Evolutionary conservation across 2,113 vertebrate species (phyloP), one percentile per base, ranked within the genome.

Genomic region (Paramormyrops kingsleyae): DNA sequence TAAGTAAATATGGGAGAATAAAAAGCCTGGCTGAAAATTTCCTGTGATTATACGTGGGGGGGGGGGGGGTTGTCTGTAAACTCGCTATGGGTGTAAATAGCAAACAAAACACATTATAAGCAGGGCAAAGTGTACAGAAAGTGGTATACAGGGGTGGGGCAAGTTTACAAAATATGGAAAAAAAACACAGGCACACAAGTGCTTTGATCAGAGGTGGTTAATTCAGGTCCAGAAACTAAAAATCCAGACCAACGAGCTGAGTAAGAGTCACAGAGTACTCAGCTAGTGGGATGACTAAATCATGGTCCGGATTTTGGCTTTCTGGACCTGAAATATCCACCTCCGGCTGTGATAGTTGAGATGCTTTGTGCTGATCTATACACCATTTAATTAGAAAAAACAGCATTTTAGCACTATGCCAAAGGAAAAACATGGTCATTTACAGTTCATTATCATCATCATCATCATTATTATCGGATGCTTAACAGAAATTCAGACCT

Each of bases 11-110:
- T 44, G 17, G 42, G 19, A 21, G 10, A 47, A 53, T 24, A 47
- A 49, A 53, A 80, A 90, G 74, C 84, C n/a, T 87, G 42, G 47
- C 59, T 59, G 47, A 70, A 74, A 86, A 66, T 66, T 10, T 90
- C 90, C 92, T 90, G 87, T 90, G 80, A 91, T 87, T 88, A 56
- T 21, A 56, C 4, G 88, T 19, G 13, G 15, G 52, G 52, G 2
- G 46, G 44, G 8, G 46, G 49, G 49, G 3, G 3, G 50, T 13
- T 1, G 19, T 53, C 52, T 4, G 52, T 53, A 90, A 91, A 90
- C 90, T 62, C 83, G 88, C 62, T 10, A 24, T 2, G 56, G 56
- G 56, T 24, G 56, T 24, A 59, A 59, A 59, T 9, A 59, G 6
- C 21, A 62, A 59, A 24, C 2, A 24, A 62, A 4, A 62, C 62